Base-by-base conservation (phyloP, 2,113 vertebrate genomes). In the Scytalopus superciliaris region DNA sequence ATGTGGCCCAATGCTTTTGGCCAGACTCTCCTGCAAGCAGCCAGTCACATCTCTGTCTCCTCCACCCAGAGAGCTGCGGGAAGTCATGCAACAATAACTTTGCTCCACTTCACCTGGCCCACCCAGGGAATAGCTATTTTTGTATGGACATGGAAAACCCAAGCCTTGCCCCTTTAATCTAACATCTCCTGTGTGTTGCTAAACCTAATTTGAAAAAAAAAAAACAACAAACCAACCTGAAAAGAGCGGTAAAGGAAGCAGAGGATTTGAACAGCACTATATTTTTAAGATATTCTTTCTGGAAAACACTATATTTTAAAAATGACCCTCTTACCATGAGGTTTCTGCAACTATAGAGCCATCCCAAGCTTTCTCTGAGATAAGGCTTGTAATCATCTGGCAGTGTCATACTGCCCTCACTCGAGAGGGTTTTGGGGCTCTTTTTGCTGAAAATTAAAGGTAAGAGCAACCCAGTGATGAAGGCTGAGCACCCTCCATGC, bases 241-340 rank as follows among this genome's bases (percentile, higher is more conserved):
- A 98, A 98, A 98, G 98, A 98, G 97, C 95, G 96, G 94, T 96
- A 96, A 96, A 98, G 97, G 97, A 98, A 98, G 93, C 69, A 70
- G 94, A 97, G 96, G 94, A 97, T 98, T 98, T 98, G 96, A 98
- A 96, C 93, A 96, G 96, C 95, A 94, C 95, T 98, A 69, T 98
- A 87, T 96, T 96, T 98, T 98, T 92, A 97, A 97, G 96, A 97
- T 37, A 93, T 93, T 90, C 53, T 79, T 96, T 97, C 96, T 95
- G 74, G 50, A 98, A 97, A 98, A 97, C 70, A 95, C 94, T 97
- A 12, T 96, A 64, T 97, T 97, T 97, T 73, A 97, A 95, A 93
- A 78, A 74, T 90, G 82, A 56, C 74, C 95, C 91, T 95, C 96
- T 62, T 88, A 90, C 89, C 89, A 52, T 85, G 94, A 97, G 87